phyloP scores from a whole-genome alignment of 2,113 vertebrate genomes.

The Trogon surrucura region DNA sequence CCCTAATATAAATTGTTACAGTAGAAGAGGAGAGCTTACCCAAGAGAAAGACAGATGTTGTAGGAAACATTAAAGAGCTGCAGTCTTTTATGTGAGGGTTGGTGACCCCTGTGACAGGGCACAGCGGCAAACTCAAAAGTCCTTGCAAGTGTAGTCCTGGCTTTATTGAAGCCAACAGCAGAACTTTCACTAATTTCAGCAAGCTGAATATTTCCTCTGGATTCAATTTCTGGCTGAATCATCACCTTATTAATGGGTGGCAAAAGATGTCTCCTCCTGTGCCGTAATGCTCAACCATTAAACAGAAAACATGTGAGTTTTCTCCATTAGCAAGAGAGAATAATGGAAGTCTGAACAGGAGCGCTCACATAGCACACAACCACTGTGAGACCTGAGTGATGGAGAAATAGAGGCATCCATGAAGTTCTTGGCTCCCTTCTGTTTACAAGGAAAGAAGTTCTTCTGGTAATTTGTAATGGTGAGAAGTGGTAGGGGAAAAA shows the following conservation, averaged over 20 bases:
- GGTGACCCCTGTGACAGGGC: background rate
- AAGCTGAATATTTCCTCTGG: background rate
- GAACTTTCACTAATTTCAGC: background rate
- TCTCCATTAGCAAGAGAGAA: background rate
- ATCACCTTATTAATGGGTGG: background rate
- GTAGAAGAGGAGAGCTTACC: background rate
- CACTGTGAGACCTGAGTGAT: background rate
- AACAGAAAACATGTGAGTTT: background rate
- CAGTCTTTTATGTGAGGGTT: background rate
- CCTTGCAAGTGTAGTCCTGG: background rate
- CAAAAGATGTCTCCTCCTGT: background rate
- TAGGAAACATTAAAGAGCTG: background rate
- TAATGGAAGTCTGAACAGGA: rapidly evolving
- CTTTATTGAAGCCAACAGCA: background rate
- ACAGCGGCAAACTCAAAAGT: background rate
- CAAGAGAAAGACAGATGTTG: background rate
- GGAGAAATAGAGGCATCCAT: background rate
- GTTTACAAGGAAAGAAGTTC: background rate
- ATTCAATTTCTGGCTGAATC: background rate
- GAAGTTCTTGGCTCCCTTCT: background rate
- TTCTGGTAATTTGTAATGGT: background rate
- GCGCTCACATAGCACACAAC: rapidly evolving
- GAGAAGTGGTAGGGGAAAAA: background rate
- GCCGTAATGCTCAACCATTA: background rate
- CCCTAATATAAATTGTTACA: background rate